Base-by-base conservation (phyloP, 2,888 invertebrate species). In the Orthosia gracilis region DNA sequence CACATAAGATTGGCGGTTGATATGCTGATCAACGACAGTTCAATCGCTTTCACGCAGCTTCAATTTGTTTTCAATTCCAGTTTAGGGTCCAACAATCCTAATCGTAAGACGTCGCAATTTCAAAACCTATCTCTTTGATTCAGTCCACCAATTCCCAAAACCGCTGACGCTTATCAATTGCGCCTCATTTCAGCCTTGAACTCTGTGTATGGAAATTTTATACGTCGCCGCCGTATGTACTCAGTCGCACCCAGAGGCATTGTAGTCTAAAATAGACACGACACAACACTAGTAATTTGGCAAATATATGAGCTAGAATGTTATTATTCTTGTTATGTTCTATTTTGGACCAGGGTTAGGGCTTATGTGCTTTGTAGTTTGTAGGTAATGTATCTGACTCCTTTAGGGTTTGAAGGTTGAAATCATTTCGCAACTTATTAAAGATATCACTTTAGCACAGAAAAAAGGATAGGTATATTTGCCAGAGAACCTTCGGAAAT, bases 201-300 rank as follows among this genome's bases (percentile, higher is more conserved):
- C 92, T 91, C 89, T 61, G 68, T 80, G 82, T 82, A 91, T 92
- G 91, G 90, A 91, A 93, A 91, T 89, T 90, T 89, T 90, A 88
- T 86, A 84, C 79, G 83, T 83, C 82, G 84, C 81, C 79, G 82
- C 83, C 82, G 84, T 82, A 77, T 57, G 57, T 68, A 77, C 78
- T 82, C 61, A 45, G 82, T 73, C 79, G 73, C 80, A 77, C 83
- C 82, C 69, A 77, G 57, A 84, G 75, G 82, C 76, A 84, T 86
- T 86, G 85, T 86, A 76, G 73, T 80, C 82, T 63, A 64, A 80
- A 87, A 87, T 87, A 87, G 84, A 77, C 75, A 76, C 72, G 57
- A 69, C 58, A 81, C 61, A 76, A 83, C 72, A 77, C 73, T 76
- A 65, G 68, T 72, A 62, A 78, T 86, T 82, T 70, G 54, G 69